Conservation (phyloP, 2,113 vertebrate genomes). For the Protobothrops flavoviridis region DNA sequence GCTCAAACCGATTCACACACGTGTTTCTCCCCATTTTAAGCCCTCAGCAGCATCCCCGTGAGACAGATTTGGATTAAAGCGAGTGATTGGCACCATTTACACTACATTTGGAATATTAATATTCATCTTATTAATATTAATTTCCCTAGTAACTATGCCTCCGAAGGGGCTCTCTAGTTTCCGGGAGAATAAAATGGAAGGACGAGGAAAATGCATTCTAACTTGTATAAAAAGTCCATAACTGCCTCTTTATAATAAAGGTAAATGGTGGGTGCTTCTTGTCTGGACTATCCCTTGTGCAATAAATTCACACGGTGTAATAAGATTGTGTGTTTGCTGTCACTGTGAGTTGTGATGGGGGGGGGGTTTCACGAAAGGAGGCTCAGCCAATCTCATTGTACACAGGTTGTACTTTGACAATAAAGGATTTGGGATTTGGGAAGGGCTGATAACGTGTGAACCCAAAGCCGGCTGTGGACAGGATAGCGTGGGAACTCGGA, state of each 20-base stretch:
- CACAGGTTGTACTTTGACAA: too few species aligned
- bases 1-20: not conserved
- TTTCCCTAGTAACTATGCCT: not conserved
- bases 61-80: not conserved
- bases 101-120: not conserved
- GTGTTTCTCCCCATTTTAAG: not conserved
- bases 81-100: not conserved
- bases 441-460: not conserved
- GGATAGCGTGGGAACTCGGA: too few species aligned
- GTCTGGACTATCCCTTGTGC: not conserved
- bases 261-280: not conserved
- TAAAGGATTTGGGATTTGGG: too few species aligned
- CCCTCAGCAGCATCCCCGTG: not conserved
- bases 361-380: too few species aligned
- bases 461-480: not conserved
- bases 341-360: too few species aligned
- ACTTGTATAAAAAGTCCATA: not conserved
- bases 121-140: too few species aligned
- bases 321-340: too few species aligned
- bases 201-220: not conserved
- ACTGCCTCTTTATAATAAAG: not conserved
- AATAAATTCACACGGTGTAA: too few species aligned
- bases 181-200: not conserved
- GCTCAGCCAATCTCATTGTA: too few species aligned
- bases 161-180: not conserved